phyloP scores from a whole-genome alignment of 2,113 vertebrate genomes.

The Tautogolabrus adspersus region DNA sequence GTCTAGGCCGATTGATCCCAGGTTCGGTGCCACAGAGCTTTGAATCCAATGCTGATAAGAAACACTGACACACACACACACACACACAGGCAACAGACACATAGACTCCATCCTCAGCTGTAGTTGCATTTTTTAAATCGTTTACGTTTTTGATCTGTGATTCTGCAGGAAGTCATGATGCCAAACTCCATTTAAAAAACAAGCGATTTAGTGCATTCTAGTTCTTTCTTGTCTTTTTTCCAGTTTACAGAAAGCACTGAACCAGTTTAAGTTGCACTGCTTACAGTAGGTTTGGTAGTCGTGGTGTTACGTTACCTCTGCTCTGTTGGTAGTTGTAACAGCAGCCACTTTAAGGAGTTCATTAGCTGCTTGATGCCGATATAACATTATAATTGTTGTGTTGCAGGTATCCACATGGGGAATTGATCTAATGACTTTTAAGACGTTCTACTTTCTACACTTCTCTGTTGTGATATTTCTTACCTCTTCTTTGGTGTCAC shows the following conservation, averaged over 20 bases:
- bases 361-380: neutral
- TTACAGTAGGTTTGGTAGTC: neutral
- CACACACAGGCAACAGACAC: slow-evolving; percentile 32
- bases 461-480: no score
- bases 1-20: slow-evolving; percentile 72
- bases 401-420: no score
- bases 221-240: neutral
- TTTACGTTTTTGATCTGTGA: neutral
- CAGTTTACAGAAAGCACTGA: no score
- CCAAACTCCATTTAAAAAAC: neutral
- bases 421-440: no score
- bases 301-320: no score
- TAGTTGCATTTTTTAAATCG: slow-evolving; percentile 6
- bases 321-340: neutral
- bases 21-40: slow-evolving; percentile 61
- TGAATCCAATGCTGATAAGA: slow-evolving; percentile 55
- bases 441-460: no score
- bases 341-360: neutral
- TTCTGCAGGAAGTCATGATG: no score
- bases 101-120: slow-evolving; percentile 39
- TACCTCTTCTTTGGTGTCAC: no score
- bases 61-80: slow-evolving; percentile 20
- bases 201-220: no score
- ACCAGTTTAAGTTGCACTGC: neutral
- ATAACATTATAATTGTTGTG: no score